These are phyloP conservation scores for Tolmerus cingulatus DNA, from an alignment of 2,888 invertebrate species.

Conservation along the genomic window DNA sequence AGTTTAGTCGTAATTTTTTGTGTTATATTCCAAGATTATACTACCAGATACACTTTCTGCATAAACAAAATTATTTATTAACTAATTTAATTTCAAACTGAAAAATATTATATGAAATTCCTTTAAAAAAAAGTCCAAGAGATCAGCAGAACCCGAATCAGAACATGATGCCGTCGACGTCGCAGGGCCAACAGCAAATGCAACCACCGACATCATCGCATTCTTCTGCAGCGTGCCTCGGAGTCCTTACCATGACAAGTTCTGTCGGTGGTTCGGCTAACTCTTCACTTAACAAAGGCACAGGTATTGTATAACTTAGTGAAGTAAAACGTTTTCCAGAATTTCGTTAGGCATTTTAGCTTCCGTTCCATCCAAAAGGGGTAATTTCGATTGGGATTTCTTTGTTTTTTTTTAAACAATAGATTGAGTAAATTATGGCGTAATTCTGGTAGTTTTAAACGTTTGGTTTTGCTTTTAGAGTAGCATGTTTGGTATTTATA, in stretches of 20 bases:
- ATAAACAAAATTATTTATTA: constrained; percentile 11
- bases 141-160: constrained; percentile 18
- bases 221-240: not conserved
- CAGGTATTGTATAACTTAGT: constrained; percentile 46
- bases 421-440: not conserved
- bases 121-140: constrained; percentile 32
- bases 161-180: constrained; percentile 4
- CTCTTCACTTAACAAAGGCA: constrained; percentile 43
- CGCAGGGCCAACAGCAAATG: constrained; percentile 4
- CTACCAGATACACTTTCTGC: not conserved
- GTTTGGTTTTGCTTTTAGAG: not conserved
- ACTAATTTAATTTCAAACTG: constrained; percentile 5
- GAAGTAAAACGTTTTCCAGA: constrained; percentile 8
- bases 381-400: not conserved
- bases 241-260: not conserved
- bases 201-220: constrained; percentile 18
- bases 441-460: not conserved
- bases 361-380: not conserved
- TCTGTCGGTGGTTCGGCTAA: constrained; percentile 39
- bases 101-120: constrained; percentile 23
- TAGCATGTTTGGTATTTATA: not conserved
- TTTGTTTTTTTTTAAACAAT: not conserved
- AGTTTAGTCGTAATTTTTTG: not conserved
- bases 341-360: not conserved
- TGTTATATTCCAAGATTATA: not conserved